Conservation (phyloP, 1,140 invertebrate genomes). For the Drosophila biarmipes region DNA sequence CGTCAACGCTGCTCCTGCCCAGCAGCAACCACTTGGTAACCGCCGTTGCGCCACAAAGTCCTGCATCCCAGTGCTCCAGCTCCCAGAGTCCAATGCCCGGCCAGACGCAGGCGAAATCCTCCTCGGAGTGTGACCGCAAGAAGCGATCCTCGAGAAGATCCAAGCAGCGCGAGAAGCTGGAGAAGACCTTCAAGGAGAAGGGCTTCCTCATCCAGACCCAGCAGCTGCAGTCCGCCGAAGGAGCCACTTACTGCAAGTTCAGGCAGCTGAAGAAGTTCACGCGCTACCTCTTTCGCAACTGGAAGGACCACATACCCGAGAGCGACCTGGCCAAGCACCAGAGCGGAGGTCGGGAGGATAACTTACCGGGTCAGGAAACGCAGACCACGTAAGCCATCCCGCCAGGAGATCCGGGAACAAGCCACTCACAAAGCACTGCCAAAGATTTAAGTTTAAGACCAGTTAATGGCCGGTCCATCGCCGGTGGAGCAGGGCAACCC, state of each 20-base stretch:
- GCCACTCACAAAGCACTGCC: slow-evolving; percentile 61
- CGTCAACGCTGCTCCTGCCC: slow-evolving; percentile 65
- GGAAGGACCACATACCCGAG: slow-evolving; percentile 96
- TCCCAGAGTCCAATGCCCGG: slow-evolving; percentile 51
- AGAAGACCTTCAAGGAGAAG: slow-evolving; percentile 96
- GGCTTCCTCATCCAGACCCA: slow-evolving; percentile 97
- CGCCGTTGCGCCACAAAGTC: slow-evolving; percentile 50
- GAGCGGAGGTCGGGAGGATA: slow-evolving; percentile 19
- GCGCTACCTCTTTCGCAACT: slow-evolving; percentile 94
- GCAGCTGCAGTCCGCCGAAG: slow-evolving; percentile 95
- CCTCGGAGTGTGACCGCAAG: slow-evolving; percentile 60
- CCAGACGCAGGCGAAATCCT: slow-evolving; percentile 20
- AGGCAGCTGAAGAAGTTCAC: slow-evolving; percentile 95
- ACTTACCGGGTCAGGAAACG: slow-evolving; percentile 24
- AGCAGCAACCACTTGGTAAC: slow-evolving; percentile 41
- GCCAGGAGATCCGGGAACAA: slow-evolving; percentile 1
- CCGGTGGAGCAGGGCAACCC: slow-evolving; percentile 18
- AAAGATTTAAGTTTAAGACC: slow-evolving; percentile 71
- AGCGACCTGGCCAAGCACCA: slow-evolving; percentile 86
- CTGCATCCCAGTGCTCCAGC: slow-evolving; percentile 48
- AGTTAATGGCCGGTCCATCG: background rate
- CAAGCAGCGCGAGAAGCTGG: slow-evolving; percentile 93
- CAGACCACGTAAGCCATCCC: slow-evolving; percentile 19
- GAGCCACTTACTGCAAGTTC: slow-evolving; percentile 97
- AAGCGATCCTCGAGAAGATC: slow-evolving; percentile 92